Percentiles rank a stretch among this genome's conserved stretches.
phyloP scores from a whole-genome alignment of 2,797 vertebrate species.

The Melanotaenia pygmaea region DNA sequence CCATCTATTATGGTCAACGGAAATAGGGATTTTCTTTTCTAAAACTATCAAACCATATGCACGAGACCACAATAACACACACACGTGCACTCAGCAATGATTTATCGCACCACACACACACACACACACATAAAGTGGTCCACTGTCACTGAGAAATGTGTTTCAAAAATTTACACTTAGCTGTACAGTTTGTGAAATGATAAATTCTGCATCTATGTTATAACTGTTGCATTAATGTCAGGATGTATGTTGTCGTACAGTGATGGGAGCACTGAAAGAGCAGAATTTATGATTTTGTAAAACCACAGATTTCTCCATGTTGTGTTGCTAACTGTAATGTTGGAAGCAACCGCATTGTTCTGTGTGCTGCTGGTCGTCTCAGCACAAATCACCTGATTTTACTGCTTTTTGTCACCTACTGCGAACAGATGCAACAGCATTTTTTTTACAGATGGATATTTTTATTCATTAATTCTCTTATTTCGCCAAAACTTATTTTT shows the following conservation, averaged over 20 bases:
- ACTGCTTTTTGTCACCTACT: constrained; percentile 37
- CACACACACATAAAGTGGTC: constrained; percentile 20
- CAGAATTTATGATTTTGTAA: constrained; percentile 54
- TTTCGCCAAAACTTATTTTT: constrained; percentile 24
- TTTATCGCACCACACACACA: constrained; percentile 60
- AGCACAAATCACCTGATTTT: constrained; percentile 39
- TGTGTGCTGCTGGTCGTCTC: constrained; percentile 21
- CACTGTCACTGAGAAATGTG: constrained; percentile 30
- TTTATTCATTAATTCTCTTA: constrained; percentile 47
- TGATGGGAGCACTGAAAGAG: constrained; percentile 12
- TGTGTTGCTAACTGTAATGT: constrained; percentile 35
- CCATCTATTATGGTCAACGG: constrained; percentile 4
- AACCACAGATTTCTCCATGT: constrained; percentile 13
- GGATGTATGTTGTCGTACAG: constrained; percentile 27
- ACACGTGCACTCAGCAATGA: constrained; percentile 30
- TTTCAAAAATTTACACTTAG: constrained; percentile 52
- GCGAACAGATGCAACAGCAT: constrained; percentile 54
- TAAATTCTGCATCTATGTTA: constrained; percentile 58
- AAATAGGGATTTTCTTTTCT: not conserved
- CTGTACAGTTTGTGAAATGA: constrained; percentile 22
- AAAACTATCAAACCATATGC: constrained; percentile 24
- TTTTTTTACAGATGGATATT: constrained; percentile 64
- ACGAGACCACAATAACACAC: constrained; percentile 26
- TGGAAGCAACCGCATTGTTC: constrained; percentile 39
- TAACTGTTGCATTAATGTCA: constrained; percentile 47